A percentile compares a stretch with the other conserved stretches of the same genome.
Conservation (phyloP, 2,797 vertebrate species). For the Microtus californicus region DNA sequence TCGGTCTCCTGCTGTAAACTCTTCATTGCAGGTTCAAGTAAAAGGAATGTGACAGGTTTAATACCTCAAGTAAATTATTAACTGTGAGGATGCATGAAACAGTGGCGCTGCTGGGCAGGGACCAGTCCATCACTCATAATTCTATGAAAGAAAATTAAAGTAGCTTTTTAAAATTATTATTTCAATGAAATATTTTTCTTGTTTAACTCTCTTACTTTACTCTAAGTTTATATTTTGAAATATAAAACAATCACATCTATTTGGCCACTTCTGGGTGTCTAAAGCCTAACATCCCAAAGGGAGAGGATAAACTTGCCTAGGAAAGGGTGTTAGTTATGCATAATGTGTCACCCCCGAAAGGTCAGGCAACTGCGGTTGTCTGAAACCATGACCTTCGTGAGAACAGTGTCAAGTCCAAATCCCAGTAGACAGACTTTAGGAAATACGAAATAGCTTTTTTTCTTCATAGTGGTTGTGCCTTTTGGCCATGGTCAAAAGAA, state of each 20-base stretch:
- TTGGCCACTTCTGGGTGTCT: slow-evolving; percentile 56
- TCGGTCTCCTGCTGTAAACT: slow-evolving; percentile 88
- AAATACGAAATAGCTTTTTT: background rate
- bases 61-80: slow-evolving; percentile 90
- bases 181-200: slow-evolving; percentile 78
- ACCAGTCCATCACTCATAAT: slow-evolving; percentile 76
- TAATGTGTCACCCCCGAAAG: slow-evolving; percentile 8
- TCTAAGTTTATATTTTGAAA: slow-evolving; percentile 62
- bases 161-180: slow-evolving; percentile 65
- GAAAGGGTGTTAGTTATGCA: background rate
- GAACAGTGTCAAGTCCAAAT: background rate
- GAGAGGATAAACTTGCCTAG: slow-evolving; percentile 40
- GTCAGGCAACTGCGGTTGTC: slow-evolving; percentile 8
- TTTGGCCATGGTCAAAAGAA: slow-evolving; percentile 19
- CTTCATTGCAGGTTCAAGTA: slow-evolving; percentile 85
- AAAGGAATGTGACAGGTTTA: slow-evolving; percentile 92
- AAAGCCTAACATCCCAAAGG: slow-evolving; percentile 29
- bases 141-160: slow-evolving; percentile 81
- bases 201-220: slow-evolving; percentile 64
- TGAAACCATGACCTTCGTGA: background rate
- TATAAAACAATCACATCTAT: slow-evolving; percentile 71
- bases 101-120: slow-evolving; percentile 77
- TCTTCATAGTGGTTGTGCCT: background rate
- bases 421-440: background rate
- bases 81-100: slow-evolving; percentile 87